Percentiles rank a stretch among this genome's conserved stretches.
These are phyloP conservation scores for Mastomys natalensis DNA, from an alignment of 2,113 vertebrate species.

Conservation along the genomic window DNA sequence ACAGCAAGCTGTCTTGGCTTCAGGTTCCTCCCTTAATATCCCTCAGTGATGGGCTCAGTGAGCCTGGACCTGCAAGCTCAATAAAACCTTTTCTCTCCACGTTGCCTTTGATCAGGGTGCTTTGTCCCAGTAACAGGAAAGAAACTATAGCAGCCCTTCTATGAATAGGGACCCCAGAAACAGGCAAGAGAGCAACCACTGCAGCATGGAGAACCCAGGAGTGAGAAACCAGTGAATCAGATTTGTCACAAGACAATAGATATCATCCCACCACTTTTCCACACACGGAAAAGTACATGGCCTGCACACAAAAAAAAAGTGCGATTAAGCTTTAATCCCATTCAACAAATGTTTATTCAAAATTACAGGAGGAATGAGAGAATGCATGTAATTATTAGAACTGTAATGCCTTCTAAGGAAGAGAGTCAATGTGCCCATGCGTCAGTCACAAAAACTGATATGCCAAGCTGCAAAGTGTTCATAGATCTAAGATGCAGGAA, in stretches of 20 bases:
- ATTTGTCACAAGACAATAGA: neutral
- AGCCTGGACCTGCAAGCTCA: neutral
- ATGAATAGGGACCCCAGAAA: neutral
- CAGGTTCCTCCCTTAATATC: neutral
- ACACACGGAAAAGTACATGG: neutral
- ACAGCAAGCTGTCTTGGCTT: neutral
- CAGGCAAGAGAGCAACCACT: too few species aligned
- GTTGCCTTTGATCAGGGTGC: neutral
- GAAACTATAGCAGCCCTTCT: neutral
- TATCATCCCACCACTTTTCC: neutral
- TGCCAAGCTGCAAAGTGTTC: neutral
- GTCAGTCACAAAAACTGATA: neutral
- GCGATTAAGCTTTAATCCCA: slow-evolving; percentile 3
- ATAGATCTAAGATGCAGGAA: neutral
- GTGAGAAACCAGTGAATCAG: neutral
- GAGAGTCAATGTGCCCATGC: neutral
- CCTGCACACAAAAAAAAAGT: neutral
- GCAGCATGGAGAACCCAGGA: neutral
- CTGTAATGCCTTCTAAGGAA: neutral
- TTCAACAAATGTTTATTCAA: slow-evolving; percentile 28
- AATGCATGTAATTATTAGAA: slow-evolving; percentile 34
- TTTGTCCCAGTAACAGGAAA: neutral
- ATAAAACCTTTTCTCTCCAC: neutral
- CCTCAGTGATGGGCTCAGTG: neutral
- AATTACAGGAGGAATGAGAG: slow-evolving; percentile 17